Conservation (phyloP, 2,113 vertebrate genomes). For the Mus spicilegus region DNA sequence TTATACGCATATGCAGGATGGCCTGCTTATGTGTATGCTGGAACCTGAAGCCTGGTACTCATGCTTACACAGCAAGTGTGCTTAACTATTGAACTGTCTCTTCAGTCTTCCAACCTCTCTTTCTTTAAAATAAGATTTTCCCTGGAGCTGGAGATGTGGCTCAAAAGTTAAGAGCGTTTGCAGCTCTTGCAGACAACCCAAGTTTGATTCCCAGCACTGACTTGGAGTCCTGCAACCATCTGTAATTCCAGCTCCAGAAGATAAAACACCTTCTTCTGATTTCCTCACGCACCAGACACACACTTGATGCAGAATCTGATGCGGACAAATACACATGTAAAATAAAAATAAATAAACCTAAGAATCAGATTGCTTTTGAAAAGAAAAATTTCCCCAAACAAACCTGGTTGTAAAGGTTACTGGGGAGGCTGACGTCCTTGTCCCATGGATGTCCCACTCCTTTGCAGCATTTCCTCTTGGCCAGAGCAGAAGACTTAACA, state of each 20-base stretch:
- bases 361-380: background rate
- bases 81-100: background rate
- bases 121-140: background rate
- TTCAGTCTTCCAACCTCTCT: background rate
- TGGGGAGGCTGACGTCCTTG: background rate
- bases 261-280: background rate
- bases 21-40: background rate
- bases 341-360: background rate
- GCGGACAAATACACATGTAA: background rate
- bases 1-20: background rate
- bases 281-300: background rate
- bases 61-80: background rate
- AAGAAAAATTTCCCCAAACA: background rate
- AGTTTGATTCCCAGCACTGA: background rate
- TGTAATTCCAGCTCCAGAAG: background rate
- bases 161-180: background rate
- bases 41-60: too few species aligned
- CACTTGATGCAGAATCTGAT: background rate
- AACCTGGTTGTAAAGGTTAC: background rate
- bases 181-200: background rate
- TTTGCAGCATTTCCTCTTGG: background rate
- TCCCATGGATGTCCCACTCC: background rate
- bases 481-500: conserved; percentile 8
- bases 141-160: background rate
- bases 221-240: background rate